These are phyloP conservation scores for Ailuropoda melanoleuca DNA, from an alignment of 2,113 vertebrate species.

Conservation along the genomic window DNA sequence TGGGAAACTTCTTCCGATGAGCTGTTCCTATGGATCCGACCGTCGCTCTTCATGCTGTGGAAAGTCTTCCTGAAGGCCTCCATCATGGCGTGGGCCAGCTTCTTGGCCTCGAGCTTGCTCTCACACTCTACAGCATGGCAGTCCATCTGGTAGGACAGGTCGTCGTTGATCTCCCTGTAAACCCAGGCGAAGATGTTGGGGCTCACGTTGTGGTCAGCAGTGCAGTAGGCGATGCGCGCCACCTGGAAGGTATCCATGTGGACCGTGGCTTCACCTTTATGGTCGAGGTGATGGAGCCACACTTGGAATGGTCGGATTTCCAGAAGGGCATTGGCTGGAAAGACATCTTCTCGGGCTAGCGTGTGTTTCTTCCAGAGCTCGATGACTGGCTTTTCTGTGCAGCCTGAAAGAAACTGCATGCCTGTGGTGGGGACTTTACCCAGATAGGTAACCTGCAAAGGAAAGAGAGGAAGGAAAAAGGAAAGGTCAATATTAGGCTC, in stretches of 20 bases:
- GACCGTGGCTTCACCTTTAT: conserved; percentile 91
- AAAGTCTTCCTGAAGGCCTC: conserved; percentile 99
- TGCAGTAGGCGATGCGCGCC: conserved; percentile 99
- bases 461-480: conserved; percentile 58
- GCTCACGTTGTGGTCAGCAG: conserved; percentile 95
- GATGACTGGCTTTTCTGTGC: conserved; percentile 96
- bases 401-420: conserved; percentile 95
- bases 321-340: conserved; percentile 89
- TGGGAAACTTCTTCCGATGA: conserved; percentile 93
- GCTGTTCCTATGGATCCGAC: conserved; percentile 95
- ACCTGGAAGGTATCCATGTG: conserved; percentile 99
- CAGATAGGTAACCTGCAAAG: conserved; percentile 94
- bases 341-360: conserved; percentile 85
- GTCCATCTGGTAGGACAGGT: conserved; percentile 99
- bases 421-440: conserved; percentile 95
- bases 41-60: conserved; percentile 98
- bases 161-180: conserved; percentile 98
- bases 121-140: conserved; percentile 98
- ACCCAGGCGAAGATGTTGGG: conserved; percentile 99
- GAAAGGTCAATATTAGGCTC: background rate
- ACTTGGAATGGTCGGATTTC: conserved; percentile 99
- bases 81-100: conserved; percentile 99
- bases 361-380: conserved; percentile 93
- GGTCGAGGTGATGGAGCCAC: conserved; percentile 95
- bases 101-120: conserved; percentile 98